Conservation (phyloP, 1,140 invertebrate genomes). For the Coenobita brevimanus region DNA sequence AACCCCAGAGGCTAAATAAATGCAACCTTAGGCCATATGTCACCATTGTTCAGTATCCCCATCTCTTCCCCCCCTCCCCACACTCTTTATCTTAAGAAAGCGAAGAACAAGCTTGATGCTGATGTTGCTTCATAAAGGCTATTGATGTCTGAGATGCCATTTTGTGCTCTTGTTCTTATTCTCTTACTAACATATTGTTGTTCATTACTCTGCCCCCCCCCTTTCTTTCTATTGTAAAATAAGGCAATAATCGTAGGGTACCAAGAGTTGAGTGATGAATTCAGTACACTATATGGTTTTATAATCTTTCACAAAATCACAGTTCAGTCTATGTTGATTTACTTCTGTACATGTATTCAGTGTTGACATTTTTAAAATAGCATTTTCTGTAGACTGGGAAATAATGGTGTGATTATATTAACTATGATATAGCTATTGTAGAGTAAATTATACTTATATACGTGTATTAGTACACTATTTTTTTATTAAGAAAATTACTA, state of each 20-base stretch:
- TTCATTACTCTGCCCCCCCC: slow-evolving; percentile 29
- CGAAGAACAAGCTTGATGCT: slow-evolving; percentile 45
- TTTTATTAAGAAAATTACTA: too few relatives aligned
- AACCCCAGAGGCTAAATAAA: slow-evolving; percentile 42
- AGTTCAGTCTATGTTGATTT: not conserved
- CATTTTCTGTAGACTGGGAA: too few relatives aligned
- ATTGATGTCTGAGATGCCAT: slow-evolving; percentile 52
- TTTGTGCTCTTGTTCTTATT: slow-evolving; percentile 35
- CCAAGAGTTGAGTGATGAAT: not conserved
- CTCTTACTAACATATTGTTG: slow-evolving; percentile 37
- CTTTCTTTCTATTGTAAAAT: slow-evolving; percentile 10
- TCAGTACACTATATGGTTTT: not conserved
- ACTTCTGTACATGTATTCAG: too few relatives aligned
- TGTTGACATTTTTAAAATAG: too few relatives aligned
- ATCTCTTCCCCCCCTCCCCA: not conserved
- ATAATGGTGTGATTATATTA: too few relatives aligned
- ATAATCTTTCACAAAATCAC: not conserved
- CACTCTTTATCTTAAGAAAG: not conserved
- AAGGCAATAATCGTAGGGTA: slow-evolving; percentile 22
- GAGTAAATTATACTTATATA: too few relatives aligned
- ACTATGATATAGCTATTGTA: too few relatives aligned
- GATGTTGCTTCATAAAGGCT: slow-evolving; percentile 42
- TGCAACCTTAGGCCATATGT: slow-evolving; percentile 30
- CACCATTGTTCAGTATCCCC: slow-evolving; percentile 30
- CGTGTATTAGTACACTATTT: too few relatives aligned